Conservation (phyloP, 2,113 vertebrate species). For the Nyctibius bracteatus region DNA sequence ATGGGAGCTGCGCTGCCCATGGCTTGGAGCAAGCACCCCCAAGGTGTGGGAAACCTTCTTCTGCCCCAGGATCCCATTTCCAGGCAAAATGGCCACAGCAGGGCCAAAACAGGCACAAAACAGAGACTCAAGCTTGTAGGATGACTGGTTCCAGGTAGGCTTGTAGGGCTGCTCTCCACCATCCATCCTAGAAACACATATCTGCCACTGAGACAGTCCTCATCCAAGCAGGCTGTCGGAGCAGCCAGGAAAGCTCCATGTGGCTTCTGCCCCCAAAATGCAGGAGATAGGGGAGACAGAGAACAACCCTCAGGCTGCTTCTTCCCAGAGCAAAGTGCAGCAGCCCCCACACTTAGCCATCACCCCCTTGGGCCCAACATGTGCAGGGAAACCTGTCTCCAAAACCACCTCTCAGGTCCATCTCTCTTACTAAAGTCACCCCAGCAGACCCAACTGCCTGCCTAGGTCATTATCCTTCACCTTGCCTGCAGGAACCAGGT, state of each 20-base stretch:
- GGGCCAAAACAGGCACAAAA: background rate
- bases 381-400: background rate
- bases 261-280: background rate
- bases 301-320: background rate
- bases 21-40: background rate
- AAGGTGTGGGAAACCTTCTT: background rate
- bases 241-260: background rate
- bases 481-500: background rate
- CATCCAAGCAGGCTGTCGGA: background rate
- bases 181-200: background rate
- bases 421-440: background rate
- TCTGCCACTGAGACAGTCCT: background rate
- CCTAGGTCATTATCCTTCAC: background rate
- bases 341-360: background rate
- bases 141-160: background rate
- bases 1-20: fast-evolving
- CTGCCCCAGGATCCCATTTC: background rate
- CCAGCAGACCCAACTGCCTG: background rate
- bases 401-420: background rate
- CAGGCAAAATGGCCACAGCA: background rate
- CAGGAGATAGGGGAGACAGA: background rate
- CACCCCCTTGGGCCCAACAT: fast-evolving
- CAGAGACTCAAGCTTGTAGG: fast-evolving
- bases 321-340: background rate
- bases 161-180: background rate